Evolutionary conservation across 2,797 vertebrate genomes (phyloP).

Genomic region (Halcyon chelicuti): DNA sequence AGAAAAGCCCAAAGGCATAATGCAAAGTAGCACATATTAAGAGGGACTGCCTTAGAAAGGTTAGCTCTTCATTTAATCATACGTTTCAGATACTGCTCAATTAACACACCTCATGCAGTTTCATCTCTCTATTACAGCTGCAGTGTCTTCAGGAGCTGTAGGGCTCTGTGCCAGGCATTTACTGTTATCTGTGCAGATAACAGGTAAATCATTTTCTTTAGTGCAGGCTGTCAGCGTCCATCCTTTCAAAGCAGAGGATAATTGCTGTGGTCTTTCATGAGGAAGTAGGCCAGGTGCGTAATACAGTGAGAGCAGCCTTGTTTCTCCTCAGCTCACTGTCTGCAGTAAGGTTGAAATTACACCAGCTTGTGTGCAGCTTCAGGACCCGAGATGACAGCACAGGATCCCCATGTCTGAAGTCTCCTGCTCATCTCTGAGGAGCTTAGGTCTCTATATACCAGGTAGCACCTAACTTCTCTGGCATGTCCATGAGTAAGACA

Average conservation of each 20-base stretch:
- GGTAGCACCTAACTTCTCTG: not conserved
- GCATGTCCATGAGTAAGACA: not conserved
- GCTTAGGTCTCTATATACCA: not conserved
- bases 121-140: slow-evolving; percentile 2
- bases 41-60: slow-evolving; percentile 41
- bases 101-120: slow-evolving; percentile 44
- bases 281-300: not conserved
- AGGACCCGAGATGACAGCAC: not conserved
- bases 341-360: not conserved
- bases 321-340: not conserved
- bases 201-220: slow-evolving; percentile 13
- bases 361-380: not conserved
- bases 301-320: not conserved
- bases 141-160: not conserved
- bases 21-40: not conserved
- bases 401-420: not conserved
- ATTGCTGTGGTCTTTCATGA: not conserved
- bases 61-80: slow-evolving; percentile 52
- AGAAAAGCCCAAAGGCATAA: slow-evolving; percentile 42
- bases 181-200: not conserved
- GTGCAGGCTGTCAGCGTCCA: not conserved
- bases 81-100: slow-evolving; percentile 51
- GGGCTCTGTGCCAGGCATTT: not conserved
- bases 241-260: not conserved
- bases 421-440: not conserved